phyloP scores from a whole-genome alignment of 1,140 invertebrate genomes.

The Aleiodes sp. region DNA sequence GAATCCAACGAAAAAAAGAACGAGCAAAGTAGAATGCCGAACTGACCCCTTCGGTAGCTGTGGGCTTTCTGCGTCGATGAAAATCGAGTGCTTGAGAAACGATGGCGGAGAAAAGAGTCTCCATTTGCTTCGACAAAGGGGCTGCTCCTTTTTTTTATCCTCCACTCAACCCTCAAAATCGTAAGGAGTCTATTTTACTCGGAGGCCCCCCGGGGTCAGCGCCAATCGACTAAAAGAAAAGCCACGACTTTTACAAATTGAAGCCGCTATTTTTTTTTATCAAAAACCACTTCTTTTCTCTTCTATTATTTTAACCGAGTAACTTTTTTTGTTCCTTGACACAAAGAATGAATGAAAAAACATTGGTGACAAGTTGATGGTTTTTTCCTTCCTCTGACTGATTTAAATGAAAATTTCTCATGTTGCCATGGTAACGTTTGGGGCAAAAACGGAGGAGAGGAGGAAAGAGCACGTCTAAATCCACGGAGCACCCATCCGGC shows the following conservation, averaged over 20 bases:
- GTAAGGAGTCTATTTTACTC: background rate
- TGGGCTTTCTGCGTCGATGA: background rate
- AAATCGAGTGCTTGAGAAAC: conserved; percentile 6
- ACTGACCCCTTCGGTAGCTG: background rate
- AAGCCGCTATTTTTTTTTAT: background rate
- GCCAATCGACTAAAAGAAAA: conserved; percentile 14
- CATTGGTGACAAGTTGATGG: no score
- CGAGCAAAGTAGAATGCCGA: background rate
- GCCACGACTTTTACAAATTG: background rate
- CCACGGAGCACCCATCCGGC: conserved; percentile 25
- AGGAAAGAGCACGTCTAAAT: conserved; percentile 15
- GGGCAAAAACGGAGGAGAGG: background rate
- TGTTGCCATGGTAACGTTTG: conserved; percentile 25
- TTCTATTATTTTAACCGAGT: no score
- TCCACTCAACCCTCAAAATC: background rate
- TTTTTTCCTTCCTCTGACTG: background rate
- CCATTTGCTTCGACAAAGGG: conserved; percentile 5
- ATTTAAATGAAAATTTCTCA: background rate
- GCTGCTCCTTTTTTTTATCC: background rate
- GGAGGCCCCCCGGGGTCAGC: background rate
- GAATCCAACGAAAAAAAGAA: no score
- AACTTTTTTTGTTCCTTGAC: no score
- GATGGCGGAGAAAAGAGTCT: background rate
- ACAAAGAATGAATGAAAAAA: no score
- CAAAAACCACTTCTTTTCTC: no score